Conservation (phyloP, 2,888 invertebrate species). For the Ethmia dodecea region DNA sequence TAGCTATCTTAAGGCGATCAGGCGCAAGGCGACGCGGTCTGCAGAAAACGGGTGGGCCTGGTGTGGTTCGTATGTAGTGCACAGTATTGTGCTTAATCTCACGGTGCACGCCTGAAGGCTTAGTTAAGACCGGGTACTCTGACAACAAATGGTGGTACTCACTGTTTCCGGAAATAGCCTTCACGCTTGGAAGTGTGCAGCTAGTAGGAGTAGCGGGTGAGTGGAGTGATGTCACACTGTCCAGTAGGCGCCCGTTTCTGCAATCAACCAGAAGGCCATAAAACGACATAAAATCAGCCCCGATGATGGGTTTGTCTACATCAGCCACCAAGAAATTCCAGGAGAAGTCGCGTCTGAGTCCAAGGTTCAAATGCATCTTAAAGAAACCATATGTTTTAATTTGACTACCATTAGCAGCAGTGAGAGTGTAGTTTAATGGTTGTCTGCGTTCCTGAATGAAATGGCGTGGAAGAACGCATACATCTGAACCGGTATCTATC, state of each 20-base stretch:
- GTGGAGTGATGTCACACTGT: constrained; percentile 4
- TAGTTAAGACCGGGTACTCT: constrained; percentile 9
- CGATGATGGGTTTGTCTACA: constrained; percentile 10
- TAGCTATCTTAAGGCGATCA: constrained; percentile 10
- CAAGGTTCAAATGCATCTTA: constrained; percentile 4
- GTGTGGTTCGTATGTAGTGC: constrained; percentile 16
- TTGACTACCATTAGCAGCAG: constrained; percentile 6
- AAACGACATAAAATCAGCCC: constrained; percentile 10
- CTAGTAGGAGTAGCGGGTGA: neutral
- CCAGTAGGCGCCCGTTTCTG: constrained; percentile 11
- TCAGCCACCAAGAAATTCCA: constrained; percentile 14
- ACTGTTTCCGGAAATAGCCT: constrained; percentile 1
- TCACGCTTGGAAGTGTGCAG: neutral
- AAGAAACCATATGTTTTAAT: constrained; percentile 3
- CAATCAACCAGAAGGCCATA: constrained; percentile 12
- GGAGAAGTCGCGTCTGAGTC: constrained; percentile 5
- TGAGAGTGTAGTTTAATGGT: neutral
- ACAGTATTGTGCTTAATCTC: constrained; percentile 11
- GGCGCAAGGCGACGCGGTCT: constrained; percentile 12
- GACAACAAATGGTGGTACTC: constrained; percentile 2
- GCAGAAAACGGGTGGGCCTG: constrained; percentile 13
- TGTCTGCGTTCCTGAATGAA: neutral
- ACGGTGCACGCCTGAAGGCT: constrained; percentile 3
- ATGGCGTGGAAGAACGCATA: constrained; percentile 8
- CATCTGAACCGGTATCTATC: constrained; percentile 14